A percentile compares a stretch with the other conserved stretches of the same genome.
Conservation (phyloP, 37 sponge, comb jelly and placozoan species). For the Ianthella basta region DNA sequence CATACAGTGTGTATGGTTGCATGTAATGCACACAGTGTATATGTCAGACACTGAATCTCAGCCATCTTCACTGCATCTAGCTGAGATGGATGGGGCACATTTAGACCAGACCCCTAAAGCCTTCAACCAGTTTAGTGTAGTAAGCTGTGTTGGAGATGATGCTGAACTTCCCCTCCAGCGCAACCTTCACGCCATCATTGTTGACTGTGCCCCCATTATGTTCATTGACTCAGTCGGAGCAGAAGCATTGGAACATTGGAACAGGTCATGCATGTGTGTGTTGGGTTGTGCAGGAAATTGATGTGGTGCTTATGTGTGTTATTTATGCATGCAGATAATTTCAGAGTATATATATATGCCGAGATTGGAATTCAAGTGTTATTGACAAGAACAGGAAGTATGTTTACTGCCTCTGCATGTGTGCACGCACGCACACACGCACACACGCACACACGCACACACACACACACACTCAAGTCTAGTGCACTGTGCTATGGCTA, state of each 20-base stretch:
- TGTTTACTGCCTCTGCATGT: background rate
- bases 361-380: slow-evolving; percentile 55
- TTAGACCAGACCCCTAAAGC: too few relatives aligned
- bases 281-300: too few relatives aligned
- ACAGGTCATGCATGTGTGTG: too few relatives aligned
- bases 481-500: too few relatives aligned
- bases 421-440: too few relatives aligned
- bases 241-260: slow-evolving; percentile 54
- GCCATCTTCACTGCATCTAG: background rate
- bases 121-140: slow-evolving; percentile 13
- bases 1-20: too few relatives aligned
- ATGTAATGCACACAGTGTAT: too few relatives aligned
- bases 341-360: slow-evolving; percentile 56
- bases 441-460: too few relatives aligned
- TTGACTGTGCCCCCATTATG: slow-evolving; percentile 78
- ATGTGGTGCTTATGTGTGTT: background rate
- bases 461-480: too few relatives aligned
- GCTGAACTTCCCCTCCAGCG: slow-evolving; percentile 19
- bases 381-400: slow-evolving; percentile 43
- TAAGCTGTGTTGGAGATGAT: slow-evolving; percentile 26
- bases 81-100: background rate
- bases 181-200: slow-evolving; percentile 69
- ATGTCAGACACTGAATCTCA: slow-evolving; percentile 27
- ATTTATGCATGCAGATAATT: slow-evolving; percentile 33
- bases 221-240: slow-evolving; percentile 73